These are phyloP conservation scores for Drosophila guanche DNA, from an alignment of 1,140 invertebrate species.

Conservation along the genomic window DNA sequence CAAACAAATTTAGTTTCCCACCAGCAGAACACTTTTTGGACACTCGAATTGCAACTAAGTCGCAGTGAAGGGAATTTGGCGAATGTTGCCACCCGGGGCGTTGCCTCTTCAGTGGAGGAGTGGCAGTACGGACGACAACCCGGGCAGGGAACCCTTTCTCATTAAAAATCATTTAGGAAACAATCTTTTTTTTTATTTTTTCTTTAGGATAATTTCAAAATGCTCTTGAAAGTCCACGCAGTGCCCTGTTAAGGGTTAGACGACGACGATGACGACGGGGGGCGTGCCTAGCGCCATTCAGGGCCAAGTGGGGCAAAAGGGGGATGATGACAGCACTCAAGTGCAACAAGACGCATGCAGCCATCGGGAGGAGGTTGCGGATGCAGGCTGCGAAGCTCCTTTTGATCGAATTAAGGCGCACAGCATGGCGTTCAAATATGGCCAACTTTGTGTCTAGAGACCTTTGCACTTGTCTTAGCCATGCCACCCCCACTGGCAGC, in stretches of 20 bases:
- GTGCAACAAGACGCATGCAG: conserved; percentile 41
- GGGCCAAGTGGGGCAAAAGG: not conserved
- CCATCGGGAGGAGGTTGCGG: conserved; percentile 31
- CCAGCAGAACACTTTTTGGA: not conserved
- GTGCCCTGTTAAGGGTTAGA: conserved; percentile 55
- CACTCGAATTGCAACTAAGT: conserved; percentile 40
- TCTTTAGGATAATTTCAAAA: conserved; percentile 45
- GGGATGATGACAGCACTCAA: not conserved
- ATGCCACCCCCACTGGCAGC: not conserved
- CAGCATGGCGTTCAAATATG: conserved; percentile 81
- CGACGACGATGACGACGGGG: conserved; percentile 34
- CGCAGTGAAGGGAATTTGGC: conserved; percentile 1
- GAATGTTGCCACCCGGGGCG: conserved; percentile 23
- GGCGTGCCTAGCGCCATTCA: conserved; percentile 61
- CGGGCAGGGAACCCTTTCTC: conserved; percentile 27
- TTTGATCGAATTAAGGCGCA: conserved; percentile 71
- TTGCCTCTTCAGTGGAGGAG: conserved; percentile 17
- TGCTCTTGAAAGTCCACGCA: conserved; percentile 32
- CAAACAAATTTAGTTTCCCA: not conserved
- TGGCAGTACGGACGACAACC: conserved; percentile 19
- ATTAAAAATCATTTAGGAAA: conserved; percentile 77
- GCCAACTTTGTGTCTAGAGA: conserved; percentile 60
- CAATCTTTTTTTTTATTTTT: conserved; percentile 43
- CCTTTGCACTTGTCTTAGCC: conserved; percentile 14
- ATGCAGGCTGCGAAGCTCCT: conserved; percentile 38